Evolutionary conservation across 2,888 invertebrate species (phyloP).

Genomic region (Tenthredo scrophulariae): DNA sequence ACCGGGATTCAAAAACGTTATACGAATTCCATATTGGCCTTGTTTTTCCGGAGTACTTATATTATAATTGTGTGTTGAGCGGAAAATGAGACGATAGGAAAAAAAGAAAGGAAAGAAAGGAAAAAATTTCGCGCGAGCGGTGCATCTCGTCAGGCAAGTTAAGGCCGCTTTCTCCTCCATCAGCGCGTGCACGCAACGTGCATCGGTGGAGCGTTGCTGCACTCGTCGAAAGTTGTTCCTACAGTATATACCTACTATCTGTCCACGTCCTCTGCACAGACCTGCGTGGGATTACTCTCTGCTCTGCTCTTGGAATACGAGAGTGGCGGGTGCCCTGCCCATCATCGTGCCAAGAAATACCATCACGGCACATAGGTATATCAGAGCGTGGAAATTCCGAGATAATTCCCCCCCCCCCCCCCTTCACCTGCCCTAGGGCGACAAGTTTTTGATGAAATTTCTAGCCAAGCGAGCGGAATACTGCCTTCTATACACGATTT

Average conservation of each 20-base stretch:
- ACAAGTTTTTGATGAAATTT: neutral
- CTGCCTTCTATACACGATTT: neutral
- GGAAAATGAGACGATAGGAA: neutral
- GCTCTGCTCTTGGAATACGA: conserved; percentile 46
- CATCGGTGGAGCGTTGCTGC: neutral
- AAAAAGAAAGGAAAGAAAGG: neutral
- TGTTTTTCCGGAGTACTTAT: neutral
- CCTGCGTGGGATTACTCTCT: conserved; percentile 44
- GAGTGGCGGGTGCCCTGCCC: conserved; percentile 45
- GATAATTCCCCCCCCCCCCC: neutral
- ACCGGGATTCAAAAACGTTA: neutral
- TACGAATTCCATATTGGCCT: neutral
- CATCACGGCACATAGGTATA: neutral
- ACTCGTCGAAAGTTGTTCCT: conserved; percentile 48
- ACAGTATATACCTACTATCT: conserved; percentile 16
- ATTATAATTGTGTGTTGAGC: neutral
- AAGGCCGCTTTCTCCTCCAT: conserved; percentile 45
- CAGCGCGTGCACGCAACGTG: conserved; percentile 48
- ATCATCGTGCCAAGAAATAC: conserved; percentile 41
- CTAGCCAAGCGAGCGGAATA: no score
- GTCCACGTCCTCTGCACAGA: conserved; percentile 42
- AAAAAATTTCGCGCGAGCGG: conserved; percentile 18
- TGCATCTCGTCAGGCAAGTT: conserved; percentile 33
- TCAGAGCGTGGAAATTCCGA: neutral
- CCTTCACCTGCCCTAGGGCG: neutral